Base-by-base conservation (phyloP, 2,888 invertebrate genomes). In the Epinotia demarniana region DNA sequence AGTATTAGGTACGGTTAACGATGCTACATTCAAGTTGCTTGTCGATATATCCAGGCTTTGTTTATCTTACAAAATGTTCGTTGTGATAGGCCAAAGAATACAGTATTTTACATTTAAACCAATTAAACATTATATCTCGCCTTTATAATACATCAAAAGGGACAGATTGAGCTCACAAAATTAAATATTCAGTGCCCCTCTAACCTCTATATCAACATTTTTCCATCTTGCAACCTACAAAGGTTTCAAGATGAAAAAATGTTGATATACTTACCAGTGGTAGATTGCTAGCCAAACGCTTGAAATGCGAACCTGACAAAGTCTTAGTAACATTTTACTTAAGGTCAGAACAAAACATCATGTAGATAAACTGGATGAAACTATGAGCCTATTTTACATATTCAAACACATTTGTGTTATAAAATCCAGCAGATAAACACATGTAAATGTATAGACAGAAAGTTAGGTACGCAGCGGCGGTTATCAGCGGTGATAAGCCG, bases 401-500 rank as follows among this genome's bases (percentile, higher is more conserved):
- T 5, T 13, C 4, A 58, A 58, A 12, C 58, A 19, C 4, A 58
- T 85, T 83, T 87, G 81, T 85, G 84, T 85, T 87, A 87, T 80
- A 83, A 77, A 80, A 77, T 77, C 77, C 76, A 71, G 71, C 74
- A 75, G 68, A 69, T 78, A 78, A 77, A 79, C 80, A 80, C 18
- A 33, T 19, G 19, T 18, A 19, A 43, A 62, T n/a, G 18, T 68
- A 73, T 53, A 70, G 39, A 53, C 60, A 55, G n/a, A 70, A 57
- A 76, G 49, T 67, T 82, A 82, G 81, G 79, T 81, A 83, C 83
- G 76, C 78, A 68, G 78, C 60, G 39, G 80, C 87, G 83, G 89
- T 90, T 92, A 93, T 93, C 92, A 88, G 80, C 80, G 81, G 82
- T 88, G 93, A 93, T 93, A 93, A 92, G 92, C 89, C 83, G 81